Conservation (phyloP, 37 sponge, comb jelly and placozoan genomes). For the Mnemiopsis leidyi region DNA sequence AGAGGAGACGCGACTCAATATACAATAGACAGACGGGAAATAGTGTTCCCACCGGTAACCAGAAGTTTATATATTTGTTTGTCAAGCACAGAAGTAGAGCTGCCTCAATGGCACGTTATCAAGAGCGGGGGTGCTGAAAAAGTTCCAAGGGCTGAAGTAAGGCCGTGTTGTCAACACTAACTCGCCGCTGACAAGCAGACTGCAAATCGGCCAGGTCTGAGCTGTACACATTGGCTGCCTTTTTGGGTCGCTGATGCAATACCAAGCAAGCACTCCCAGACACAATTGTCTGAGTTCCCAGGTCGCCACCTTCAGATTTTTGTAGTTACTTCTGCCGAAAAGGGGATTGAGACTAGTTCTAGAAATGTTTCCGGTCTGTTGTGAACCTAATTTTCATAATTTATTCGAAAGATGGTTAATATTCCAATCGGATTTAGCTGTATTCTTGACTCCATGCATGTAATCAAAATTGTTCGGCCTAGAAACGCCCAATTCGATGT, state of each 20-base stretch:
- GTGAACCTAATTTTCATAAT: no score
- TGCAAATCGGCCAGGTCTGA: neutral
- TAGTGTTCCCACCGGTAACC: neutral
- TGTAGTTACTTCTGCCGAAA: no score
- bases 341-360: no score
- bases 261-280: neutral
- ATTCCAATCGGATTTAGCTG: no score
- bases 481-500: no score
- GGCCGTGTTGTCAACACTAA: conserved; percentile 43
- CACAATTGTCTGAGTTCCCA: neutral
- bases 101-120: neutral
- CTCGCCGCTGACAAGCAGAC: neutral
- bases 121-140: neutral
- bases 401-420: no score
- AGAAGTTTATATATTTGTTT: neutral
- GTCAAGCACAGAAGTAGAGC: neutral
- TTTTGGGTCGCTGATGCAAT: neutral
- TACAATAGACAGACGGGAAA: no score
- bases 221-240: neutral
- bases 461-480: no score
- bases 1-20: no score
- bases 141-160: conserved; percentile 13
- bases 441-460: no score
- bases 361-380: no score
- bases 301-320: no score